Conservation (phyloP, 2,797 vertebrate species). For the Schizopygopsis malacanthus region DNA sequence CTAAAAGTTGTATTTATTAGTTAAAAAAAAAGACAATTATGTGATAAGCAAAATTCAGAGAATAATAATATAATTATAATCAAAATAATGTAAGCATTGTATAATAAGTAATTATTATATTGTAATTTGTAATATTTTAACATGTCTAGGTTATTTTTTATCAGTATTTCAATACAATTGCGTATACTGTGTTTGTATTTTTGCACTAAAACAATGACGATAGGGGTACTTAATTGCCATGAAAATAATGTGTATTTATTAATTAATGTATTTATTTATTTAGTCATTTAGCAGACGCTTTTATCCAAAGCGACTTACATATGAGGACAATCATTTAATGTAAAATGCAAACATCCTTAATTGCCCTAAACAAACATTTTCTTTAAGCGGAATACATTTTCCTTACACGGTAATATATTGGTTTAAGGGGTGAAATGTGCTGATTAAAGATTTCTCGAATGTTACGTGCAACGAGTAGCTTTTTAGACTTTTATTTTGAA, state of each 20-base stretch:
- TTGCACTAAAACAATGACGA: neutral
- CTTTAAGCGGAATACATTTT: neutral
- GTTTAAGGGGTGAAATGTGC: neutral
- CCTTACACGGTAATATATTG: neutral
- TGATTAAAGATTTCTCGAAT: neutral
- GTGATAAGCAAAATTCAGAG: neutral
- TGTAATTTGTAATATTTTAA: neutral
- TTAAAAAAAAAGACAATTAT: neutral
- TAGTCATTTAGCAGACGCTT: too few relatives aligned
- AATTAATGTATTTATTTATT: too few relatives aligned
- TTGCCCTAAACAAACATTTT: neutral
- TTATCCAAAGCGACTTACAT: too few relatives aligned
- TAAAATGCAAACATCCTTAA: neutral
- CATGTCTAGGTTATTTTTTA: neutral
- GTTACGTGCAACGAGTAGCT: neutral
- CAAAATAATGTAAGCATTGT: neutral
- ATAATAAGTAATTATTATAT: neutral
- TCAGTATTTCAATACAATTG: neutral
- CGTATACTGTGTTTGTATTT: neutral
- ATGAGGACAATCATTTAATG: too few relatives aligned
- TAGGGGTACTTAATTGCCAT: neutral
- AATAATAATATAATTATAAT: neutral
- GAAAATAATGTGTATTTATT: neutral
- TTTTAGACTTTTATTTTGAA: constrained; percentile 25
- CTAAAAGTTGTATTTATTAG: neutral